Percentiles rank a stretch among this genome's conserved stretches.
Conservation (phyloP, 2,113 vertebrate species). For the Daubentonia madagascariensis region DNA sequence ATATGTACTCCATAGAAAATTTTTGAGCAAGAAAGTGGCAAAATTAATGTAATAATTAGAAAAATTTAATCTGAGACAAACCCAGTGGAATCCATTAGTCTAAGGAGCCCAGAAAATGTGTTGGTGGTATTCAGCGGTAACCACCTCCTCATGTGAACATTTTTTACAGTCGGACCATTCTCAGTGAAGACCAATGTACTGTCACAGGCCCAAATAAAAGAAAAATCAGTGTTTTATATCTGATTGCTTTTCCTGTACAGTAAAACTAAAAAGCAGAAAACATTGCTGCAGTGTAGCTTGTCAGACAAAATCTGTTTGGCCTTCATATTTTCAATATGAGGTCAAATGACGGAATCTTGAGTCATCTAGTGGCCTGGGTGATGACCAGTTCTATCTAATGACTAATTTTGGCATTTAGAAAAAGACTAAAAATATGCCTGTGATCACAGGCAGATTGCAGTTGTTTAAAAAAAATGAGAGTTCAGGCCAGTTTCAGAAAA, state of each 20-base stretch:
- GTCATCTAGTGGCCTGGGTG: slow-evolving; percentile 31
- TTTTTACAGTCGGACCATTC: background rate
- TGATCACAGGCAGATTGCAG: background rate
- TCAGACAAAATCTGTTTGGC: background rate
- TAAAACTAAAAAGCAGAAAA: slow-evolving; percentile 28
- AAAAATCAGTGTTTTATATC: background rate
- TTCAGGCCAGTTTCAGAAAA: slow-evolving; percentile 12
- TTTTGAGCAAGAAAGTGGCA: background rate
- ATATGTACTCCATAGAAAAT: background rate
- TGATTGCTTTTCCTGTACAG: background rate
- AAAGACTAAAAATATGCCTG: slow-evolving; percentile 51
- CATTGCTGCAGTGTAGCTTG: background rate
- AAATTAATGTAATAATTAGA: slow-evolving; percentile 8
- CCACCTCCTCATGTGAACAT: background rate
- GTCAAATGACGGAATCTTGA: slow-evolving; percentile 56
- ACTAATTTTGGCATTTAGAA: slow-evolving; percentile 50
- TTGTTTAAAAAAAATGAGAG: background rate
- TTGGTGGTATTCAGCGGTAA: background rate
- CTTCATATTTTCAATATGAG: slow-evolving; percentile 57
- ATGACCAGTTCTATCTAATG: slow-evolving; percentile 41
- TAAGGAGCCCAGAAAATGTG: background rate
- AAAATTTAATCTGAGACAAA: background rate
- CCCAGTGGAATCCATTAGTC: background rate
- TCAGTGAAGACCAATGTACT: background rate
- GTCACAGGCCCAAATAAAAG: background rate